Evolutionary conservation across 2,797 vertebrate genomes (phyloP).

Genomic region (Nyctibius grandis): DNA sequence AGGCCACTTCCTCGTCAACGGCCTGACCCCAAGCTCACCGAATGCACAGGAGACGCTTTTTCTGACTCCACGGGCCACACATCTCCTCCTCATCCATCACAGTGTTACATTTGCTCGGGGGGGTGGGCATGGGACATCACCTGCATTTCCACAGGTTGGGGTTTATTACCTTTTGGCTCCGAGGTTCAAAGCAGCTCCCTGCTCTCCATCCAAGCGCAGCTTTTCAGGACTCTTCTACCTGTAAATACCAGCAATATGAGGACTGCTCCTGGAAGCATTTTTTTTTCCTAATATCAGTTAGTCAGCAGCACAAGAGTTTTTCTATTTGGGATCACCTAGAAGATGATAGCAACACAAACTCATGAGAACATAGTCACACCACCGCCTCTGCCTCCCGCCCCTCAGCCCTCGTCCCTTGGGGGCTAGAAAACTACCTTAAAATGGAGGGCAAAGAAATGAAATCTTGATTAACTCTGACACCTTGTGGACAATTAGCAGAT

Average conservation of each 20-base stretch:
- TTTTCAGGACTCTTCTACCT: not conserved
- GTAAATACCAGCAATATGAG: not conserved
- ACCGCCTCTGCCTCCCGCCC: not conserved
- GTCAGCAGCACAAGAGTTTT: not conserved
- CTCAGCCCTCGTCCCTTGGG: not conserved
- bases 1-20: too few species aligned
- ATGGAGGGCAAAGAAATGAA: not conserved
- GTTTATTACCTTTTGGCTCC: not conserved
- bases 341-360: not conserved
- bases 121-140: not conserved
- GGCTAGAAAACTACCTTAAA: not conserved
- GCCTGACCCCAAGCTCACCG: not conserved
- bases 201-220: not conserved
- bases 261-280: not conserved
- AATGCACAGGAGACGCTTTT: not conserved
- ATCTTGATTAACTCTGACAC: conserved; percentile 47
- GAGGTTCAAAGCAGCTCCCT: not conserved
- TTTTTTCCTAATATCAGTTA: accelerated
- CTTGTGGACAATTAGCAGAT: conserved; percentile 55
- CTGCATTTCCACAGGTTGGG: not conserved
- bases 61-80: accelerated
- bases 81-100: not conserved
- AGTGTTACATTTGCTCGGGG: not conserved
- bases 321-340: not conserved
- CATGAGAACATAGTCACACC: not conserved